These are phyloP conservation scores for Gymnocephalus cernua DNA, from an alignment of 2,113 vertebrate species.

Conservation along the genomic window DNA sequence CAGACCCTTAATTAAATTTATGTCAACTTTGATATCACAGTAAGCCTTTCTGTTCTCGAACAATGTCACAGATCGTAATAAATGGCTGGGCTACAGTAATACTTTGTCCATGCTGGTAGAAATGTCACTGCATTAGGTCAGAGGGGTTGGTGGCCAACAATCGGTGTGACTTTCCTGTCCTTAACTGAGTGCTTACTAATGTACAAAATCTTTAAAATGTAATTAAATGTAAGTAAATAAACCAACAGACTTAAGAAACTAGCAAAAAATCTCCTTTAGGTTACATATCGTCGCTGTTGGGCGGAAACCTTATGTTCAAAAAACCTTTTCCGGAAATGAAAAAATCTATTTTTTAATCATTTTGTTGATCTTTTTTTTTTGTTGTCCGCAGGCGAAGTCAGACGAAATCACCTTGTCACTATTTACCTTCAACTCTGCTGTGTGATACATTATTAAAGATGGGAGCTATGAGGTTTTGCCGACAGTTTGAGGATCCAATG, in stretches of 20 bases:
- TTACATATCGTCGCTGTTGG: background rate
- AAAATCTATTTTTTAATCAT: too few relatives aligned
- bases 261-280: background rate
- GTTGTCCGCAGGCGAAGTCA: too few relatives aligned
- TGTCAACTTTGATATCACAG: conserved; percentile 67
- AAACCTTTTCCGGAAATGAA: too few relatives aligned
- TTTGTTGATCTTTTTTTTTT: too few relatives aligned
- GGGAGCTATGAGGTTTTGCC: too few relatives aligned
- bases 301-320: too few relatives aligned
- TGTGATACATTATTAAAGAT: too few relatives aligned
- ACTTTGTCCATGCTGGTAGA: conserved; percentile 37
- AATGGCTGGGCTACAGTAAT: conserved; percentile 57
- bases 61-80: conserved; percentile 63
- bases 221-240: accelerated
- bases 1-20: conserved; percentile 70
- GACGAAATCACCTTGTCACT: too few relatives aligned
- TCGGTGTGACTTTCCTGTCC: background rate
- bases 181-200: background rate
- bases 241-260: background rate
- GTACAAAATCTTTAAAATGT: background rate
- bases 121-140: conserved; percentile 5
- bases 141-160: conserved; percentile 4
- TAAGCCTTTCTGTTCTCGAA: conserved; percentile 58
- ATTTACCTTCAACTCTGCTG: too few relatives aligned
- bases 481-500: too few relatives aligned